Base-by-base conservation (phyloP, 2,797 vertebrate species). In the Bucorvus abyssinicus region DNA sequence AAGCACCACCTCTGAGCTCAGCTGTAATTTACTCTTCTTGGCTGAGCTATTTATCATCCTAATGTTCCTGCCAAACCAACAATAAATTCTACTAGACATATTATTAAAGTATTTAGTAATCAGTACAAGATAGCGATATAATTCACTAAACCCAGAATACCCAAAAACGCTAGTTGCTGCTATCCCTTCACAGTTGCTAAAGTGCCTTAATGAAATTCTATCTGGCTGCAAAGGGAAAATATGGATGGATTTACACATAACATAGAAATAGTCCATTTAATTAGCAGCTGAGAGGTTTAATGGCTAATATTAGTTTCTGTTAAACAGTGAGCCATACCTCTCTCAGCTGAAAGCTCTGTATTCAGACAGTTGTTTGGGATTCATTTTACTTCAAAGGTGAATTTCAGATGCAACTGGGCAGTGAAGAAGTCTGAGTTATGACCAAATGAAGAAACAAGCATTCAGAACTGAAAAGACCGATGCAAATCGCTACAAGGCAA, bases 71-170 rank as follows among this genome's bases (percentile, higher is more conserved):
- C 56, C 85, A 95, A 91, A 94, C 56, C 52, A 84, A 76, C 91
- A 85, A 61, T 68, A 91, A 95, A 76, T 89, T 86, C 69, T 52
- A 84, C 56, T 47, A 92, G 74, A 90, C 59, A 68, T 24, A 55
- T 85, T 78, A 91, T 91, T 89, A 74, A 89, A 79, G 77, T 67
- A 79, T 95, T 96, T 74, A 94, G 71, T 16, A 75, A 89, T 92
- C 82, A 69, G 53, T 64, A 85, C 73, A 76, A 89, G 59, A 74
- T 30, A 87, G 52, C 20, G 30, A 79, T 44, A 94, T 64, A 85
- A 90, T 53, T 77, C 67, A 89, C 59, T 77, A 74, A 89, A 81
- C 36, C 17, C n/a, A 24, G 44, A 94, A 85, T 56, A 90, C 15
- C 49, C 45, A 24, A 29, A 83, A 92, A 83, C 15, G 10, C 36